phyloP scores from a whole-genome alignment of 2,797 vertebrate species.

The Scleropages formosus region DNA sequence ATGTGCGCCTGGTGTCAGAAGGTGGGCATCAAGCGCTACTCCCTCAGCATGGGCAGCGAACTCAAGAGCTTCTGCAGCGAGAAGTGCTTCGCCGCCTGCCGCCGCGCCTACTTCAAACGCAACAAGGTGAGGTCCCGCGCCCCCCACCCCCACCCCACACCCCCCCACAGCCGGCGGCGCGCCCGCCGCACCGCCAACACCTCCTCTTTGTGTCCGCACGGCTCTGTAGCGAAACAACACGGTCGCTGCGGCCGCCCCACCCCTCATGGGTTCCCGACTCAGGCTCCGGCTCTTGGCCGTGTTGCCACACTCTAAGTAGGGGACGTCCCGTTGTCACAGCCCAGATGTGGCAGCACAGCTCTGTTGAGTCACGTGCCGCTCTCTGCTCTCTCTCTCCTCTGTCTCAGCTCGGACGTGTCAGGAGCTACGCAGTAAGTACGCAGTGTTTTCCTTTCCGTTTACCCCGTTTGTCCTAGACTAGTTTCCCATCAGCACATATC shows the following conservation, averaged over 20 bases:
- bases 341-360: background rate
- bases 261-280: background rate
- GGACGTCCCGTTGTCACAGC: background rate
- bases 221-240: background rate
- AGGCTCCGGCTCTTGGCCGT: background rate
- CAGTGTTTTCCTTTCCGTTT: conserved; percentile 61
- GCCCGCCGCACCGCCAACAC: conserved; percentile 36
- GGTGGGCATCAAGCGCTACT: conserved; percentile 95
- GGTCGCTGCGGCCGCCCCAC: background rate
- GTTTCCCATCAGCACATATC: conserved; percentile 66
- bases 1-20: conserved; percentile 99
- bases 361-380: background rate
- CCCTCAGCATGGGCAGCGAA: conserved; percentile 98
- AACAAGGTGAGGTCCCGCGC: conserved; percentile 85
- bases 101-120: conserved; percentile 97
- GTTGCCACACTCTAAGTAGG: background rate
- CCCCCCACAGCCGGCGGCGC: background rate
- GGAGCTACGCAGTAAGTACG: conserved; percentile 77
- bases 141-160: conserved; percentile 36
- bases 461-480: conserved; percentile 69
- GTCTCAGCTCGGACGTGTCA: conserved; percentile 77
- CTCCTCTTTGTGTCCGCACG: conserved; percentile 36
- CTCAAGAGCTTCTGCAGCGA: conserved; percentile 99
- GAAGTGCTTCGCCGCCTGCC: conserved; percentile 98
- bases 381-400: conserved; percentile 70